Evolutionary conservation across 2,888 invertebrate species (phyloP), one percentile per base, ranked within the genome.

Genomic region (Autographa gamma): DNA sequence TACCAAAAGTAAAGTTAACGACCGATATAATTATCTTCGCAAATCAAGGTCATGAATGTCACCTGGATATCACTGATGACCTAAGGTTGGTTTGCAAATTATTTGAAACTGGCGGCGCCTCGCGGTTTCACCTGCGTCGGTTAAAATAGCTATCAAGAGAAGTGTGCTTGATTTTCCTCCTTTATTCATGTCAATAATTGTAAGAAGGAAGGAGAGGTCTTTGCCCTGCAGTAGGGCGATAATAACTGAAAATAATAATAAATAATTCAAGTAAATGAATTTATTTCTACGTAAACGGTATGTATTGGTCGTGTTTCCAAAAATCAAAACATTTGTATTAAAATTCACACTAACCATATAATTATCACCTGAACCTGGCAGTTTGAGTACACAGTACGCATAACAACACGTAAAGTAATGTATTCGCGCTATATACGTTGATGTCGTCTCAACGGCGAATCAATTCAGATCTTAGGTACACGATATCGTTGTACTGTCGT

Each of bases 381-480:
- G 25, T 4, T 19, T 56, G 2, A 54, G 13, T 19, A 56, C 54
- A 56, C 19, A 54, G 8, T 41, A 41, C 43, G 7, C 8, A n/a
- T n/a, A n/a, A 48, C 43, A 43, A 43, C 16, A 16, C n/a, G n/a
- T 48, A 48, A n/a, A 6, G 2, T 48, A 4, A 19, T 18, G 25
- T 56, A 13, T 25, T 56, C 11, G 54, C 25, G 54, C 19, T 56
- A 56, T 56, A 56, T 25, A 19, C 25, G 54, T 56, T 13, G 25
- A 60, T 66, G 66, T 54, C 60, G 38, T 66, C 66, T 60, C 25
- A 38, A n/a, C 38, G 25, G 19, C 38, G 31, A 66, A 54, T 60
- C 34, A 60, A 66, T 62, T 56, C 67, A 32, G 41, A 32, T 56
- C 25, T 67, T 67, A 54, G 60, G 38, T 18, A 67, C 60, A 61